These are phyloP conservation scores for Pluvialis apricaria DNA, from an alignment of 2,113 vertebrate species.

Conservation along the genomic window DNA sequence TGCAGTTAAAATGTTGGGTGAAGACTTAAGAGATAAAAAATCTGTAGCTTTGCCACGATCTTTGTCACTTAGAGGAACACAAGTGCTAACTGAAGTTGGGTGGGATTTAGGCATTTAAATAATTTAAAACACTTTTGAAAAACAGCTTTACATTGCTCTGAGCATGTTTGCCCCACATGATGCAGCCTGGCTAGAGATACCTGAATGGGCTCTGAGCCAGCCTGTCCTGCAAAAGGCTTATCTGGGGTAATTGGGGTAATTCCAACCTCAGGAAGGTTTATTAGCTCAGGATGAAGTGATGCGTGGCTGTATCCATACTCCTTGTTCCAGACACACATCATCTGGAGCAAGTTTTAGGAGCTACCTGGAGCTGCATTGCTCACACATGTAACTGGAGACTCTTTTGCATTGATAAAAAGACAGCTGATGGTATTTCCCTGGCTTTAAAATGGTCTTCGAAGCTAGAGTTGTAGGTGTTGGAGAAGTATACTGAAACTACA, in stretches of 20 bases:
- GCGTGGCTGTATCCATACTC: fast-evolving
- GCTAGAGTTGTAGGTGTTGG: neutral
- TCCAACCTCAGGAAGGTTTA: neutral
- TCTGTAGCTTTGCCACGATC: neutral
- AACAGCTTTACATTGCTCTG: neutral
- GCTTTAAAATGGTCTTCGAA: neutral
- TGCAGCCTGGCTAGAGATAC: neutral
- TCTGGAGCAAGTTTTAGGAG: neutral
- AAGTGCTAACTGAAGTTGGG: fast-evolving
- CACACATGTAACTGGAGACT: neutral
- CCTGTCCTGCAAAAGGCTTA: neutral
- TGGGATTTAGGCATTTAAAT: neutral
- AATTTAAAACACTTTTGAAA: neutral
- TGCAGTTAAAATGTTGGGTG: neutral
- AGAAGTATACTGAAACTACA: neutral
- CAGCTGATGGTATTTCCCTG: neutral
- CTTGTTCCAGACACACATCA: neutral
- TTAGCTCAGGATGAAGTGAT: neutral
- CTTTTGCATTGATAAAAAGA: neutral
- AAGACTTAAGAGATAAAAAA: neutral
- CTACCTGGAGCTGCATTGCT: neutral
- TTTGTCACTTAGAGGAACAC: neutral
- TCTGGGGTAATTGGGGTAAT: neutral
- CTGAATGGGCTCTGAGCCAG: neutral
- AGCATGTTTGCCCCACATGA: neutral